phyloP scores from a whole-genome alignment of 2,113 vertebrate species.

The Odobenus rosmarus region DNA sequence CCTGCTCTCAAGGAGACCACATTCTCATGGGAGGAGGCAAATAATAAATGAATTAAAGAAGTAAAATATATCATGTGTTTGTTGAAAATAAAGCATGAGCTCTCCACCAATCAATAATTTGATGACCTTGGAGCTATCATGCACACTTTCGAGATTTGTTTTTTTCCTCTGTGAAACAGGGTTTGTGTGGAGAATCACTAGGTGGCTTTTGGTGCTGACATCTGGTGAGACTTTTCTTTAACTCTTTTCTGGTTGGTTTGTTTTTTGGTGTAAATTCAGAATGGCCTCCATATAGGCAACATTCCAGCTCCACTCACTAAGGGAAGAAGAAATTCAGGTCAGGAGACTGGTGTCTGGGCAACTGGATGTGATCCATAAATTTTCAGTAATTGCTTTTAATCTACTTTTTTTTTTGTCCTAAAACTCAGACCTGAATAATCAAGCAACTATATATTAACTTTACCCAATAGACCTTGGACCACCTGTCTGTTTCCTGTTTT shows the following conservation, averaged over 20 bases:
- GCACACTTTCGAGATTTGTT: not conserved
- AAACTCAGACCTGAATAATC: slow-evolving; percentile 65
- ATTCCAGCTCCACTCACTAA: slow-evolving; percentile 47
- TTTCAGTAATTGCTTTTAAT: slow-evolving; percentile 71
- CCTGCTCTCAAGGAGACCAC: not conserved
- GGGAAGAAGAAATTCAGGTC: slow-evolving; percentile 70
- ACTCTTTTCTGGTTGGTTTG: not conserved
- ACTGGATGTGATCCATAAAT: slow-evolving; percentile 65
- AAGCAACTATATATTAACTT: slow-evolving; percentile 68
- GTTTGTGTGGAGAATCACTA: not conserved
- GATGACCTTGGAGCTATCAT: not conserved
- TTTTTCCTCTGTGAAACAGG: not conserved
- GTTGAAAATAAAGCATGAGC: not conserved
- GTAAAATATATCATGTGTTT: not conserved
- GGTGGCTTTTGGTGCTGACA: not conserved
- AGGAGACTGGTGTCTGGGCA: slow-evolving; percentile 62
- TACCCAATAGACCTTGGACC: slow-evolving; percentile 68
- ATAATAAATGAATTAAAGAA: not conserved
- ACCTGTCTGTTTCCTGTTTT: slow-evolving; percentile 74
- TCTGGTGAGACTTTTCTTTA: not conserved
- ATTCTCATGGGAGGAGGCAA: not conserved
- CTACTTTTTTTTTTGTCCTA: slow-evolving; percentile 20
- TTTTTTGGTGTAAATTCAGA: not conserved
- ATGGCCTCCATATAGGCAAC: not conserved
- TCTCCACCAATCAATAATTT: not conserved